Base-by-base conservation (phyloP, 2,113 vertebrate genomes). In the Sclerurus mexicanus region DNA sequence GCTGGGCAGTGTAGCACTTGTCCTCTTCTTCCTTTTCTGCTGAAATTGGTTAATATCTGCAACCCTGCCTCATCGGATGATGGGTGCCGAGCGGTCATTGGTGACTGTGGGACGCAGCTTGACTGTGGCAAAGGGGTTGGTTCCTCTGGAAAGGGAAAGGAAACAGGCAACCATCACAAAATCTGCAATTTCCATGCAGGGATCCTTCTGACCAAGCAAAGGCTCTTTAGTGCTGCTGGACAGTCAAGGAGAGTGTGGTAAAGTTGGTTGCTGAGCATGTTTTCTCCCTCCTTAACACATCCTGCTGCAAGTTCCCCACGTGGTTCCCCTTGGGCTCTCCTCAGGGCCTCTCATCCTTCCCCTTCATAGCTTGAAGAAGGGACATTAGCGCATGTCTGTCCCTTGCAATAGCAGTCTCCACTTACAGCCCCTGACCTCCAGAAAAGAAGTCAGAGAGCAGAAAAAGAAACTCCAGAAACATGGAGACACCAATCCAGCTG, bases 111-210 rank as follows among this genome's bases (percentile, higher is more conserved):
- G 98, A 69, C 97, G 98, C 95, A 99, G 98, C 95, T 99, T 99
- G 39, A 99, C 98, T 17, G 98, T 99, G 17, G 98, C 98, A 86
- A 99, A 99, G 10, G 98, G 99, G 89, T 99, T 99, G 84, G 98
- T 98, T 10, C 98, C 98, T 97, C 99, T 99, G 95, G 10, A 97
- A 72, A 64, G 47, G 69, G 39, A 93, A 80, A 63, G 59, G 28
- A 94, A 92, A 91, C 3, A 49, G 76, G 46, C 3, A 63, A 33
- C 35, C 8, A 3, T 95, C 49, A 96, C 50, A 16, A 75, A 68
- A 69, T 12, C 52, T 87, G 89, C 3, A n/a, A 50, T 60, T 31
- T n/a, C 58, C 24, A 8, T 1, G 6, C 50, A 67, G 69, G 55
- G 27, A 14, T 55, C 49, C 46, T 2, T 1, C 66, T 47, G 58